Evolutionary conservation across 2,888 invertebrate species (phyloP).

Genomic region (Diplolepis rosae): DNA sequence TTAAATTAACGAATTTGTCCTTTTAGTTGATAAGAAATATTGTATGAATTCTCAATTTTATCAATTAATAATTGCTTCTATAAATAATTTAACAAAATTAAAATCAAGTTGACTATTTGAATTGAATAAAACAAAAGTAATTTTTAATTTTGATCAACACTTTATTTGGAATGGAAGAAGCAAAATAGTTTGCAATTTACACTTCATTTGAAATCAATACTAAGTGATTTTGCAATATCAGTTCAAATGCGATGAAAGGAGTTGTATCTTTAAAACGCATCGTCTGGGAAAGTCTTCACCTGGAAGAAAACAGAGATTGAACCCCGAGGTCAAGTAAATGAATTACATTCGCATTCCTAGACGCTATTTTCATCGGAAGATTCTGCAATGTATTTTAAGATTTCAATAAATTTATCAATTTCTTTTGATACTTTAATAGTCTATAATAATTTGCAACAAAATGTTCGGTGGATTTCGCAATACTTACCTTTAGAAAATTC

Average conservation of each 20-base stretch:
- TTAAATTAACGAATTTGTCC: not conserved
- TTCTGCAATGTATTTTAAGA: too few species aligned
- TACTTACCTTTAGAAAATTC: too few species aligned
- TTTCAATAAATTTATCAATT: too few species aligned
- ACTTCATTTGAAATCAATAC: constrained; percentile 1
- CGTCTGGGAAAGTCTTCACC: constrained; percentile 29
- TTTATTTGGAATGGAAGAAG: constrained; percentile 23
- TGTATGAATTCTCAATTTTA: too few species aligned
- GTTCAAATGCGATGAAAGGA: not conserved
- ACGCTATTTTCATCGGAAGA: not conserved
- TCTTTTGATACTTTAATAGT: too few species aligned
- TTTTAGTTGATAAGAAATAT: too few species aligned
- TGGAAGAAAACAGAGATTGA: constrained; percentile 19
- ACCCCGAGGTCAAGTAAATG: constrained; percentile 12
- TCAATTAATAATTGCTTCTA: too few species aligned
- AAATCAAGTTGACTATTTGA: too few species aligned
- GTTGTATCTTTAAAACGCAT: constrained; percentile 26
- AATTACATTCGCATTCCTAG: constrained; percentile 18
- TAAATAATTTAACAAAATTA: too few species aligned
- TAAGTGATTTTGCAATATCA: constrained; percentile 10
- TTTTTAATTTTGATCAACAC: not conserved
- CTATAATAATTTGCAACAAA: too few species aligned
- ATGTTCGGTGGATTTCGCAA: too few species aligned
- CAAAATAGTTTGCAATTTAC: constrained; percentile 14
- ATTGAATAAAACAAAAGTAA: too few species aligned